These are phyloP conservation scores for Chionis minor DNA, from an alignment of 2,113 vertebrate species.

Conservation along the genomic window DNA sequence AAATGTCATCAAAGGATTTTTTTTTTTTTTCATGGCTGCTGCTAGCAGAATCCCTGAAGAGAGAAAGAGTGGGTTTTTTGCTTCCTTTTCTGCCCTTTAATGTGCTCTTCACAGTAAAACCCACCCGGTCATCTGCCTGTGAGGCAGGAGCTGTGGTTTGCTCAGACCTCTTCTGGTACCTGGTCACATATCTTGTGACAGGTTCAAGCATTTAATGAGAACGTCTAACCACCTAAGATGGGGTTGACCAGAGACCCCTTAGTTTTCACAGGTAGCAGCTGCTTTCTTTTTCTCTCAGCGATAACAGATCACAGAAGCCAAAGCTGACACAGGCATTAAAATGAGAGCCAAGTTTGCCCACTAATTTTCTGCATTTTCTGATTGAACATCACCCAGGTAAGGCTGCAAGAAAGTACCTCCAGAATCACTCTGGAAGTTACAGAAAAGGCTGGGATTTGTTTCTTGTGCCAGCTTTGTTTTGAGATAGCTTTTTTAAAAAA, in stretches of 20 bases:
- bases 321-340: background rate
- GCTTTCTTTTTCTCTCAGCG: background rate
- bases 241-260: background rate
- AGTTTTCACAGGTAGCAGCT: background rate
- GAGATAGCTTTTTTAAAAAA: background rate
- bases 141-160: background rate
- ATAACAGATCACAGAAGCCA: background rate
- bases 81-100: background rate
- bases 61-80: accelerated
- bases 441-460: background rate
- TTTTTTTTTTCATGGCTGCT: background rate
- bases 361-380: background rate
- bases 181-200: background rate
- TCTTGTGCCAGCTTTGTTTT: background rate
- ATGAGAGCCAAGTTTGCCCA: background rate
- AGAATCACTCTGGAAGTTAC: background rate
- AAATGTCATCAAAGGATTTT: background rate
- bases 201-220: background rate
- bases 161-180: background rate
- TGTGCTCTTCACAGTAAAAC: background rate
- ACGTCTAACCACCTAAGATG: background rate
- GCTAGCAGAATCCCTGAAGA: background rate
- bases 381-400: accelerated
- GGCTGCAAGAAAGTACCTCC: background rate
- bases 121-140: too few species aligned